phyloP scores from a whole-genome alignment of 2,113 vertebrate genomes.

The Piliocolobus tephrosceles region DNA sequence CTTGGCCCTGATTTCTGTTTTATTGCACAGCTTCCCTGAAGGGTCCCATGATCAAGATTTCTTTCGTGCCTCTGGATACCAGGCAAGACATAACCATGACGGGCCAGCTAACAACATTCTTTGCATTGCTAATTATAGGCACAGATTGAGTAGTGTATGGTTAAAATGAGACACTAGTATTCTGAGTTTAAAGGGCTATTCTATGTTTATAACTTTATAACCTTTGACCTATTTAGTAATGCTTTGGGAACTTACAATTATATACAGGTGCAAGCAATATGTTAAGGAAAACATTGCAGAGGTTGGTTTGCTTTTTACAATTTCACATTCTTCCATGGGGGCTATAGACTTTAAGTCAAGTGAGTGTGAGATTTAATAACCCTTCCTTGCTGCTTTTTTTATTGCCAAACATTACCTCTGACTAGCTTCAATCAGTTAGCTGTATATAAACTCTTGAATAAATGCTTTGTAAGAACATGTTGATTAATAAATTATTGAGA shows the following conservation, averaged over 20 bases:
- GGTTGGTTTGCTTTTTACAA: conserved; percentile 52
- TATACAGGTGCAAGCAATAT: conserved; percentile 75
- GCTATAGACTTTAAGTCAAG: conserved; percentile 68
- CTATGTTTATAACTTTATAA: conserved; percentile 57
- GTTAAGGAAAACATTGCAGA: conserved; percentile 63
- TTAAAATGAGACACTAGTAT: conserved; percentile 58
- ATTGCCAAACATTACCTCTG: conserved; percentile 42
- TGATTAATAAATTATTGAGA: conserved; percentile 41
- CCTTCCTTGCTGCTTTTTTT: conserved; percentile 2
- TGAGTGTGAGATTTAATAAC: conserved; percentile 74
- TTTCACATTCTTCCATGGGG: conserved; percentile 54
- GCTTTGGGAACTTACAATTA: conserved; percentile 73
- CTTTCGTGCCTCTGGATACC: conserved; percentile 48
- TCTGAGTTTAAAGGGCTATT: conserved; percentile 49
- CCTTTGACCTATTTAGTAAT: conserved; percentile 69
- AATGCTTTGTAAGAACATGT: conserved; percentile 5
- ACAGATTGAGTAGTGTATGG: conserved; percentile 11
- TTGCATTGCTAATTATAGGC: conserved; percentile 67
- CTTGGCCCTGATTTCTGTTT: conserved; percentile 52
- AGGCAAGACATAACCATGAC: conserved; percentile 37
- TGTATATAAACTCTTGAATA: conserved; percentile 28
- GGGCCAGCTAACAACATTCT: conserved; percentile 63
- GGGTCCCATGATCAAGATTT: background rate
- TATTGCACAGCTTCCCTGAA: conserved; percentile 29
- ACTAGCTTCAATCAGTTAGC: conserved; percentile 41